phyloP scores from a whole-genome alignment of 2,888 invertebrate species.

The Oeneis ivallda region DNA sequence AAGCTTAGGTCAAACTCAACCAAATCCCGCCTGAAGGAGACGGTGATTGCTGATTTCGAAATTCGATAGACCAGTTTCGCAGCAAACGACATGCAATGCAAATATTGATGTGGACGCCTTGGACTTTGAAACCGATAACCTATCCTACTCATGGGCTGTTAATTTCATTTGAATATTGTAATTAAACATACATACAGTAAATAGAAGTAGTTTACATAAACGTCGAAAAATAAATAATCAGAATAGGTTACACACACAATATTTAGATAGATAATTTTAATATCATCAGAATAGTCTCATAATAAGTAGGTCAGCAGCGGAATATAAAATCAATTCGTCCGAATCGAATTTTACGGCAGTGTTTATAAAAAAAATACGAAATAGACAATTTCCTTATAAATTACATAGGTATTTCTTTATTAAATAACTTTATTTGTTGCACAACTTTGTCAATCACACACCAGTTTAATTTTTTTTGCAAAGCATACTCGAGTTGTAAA shows the following conservation, averaged over 20 bases:
- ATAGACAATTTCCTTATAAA: constrained; percentile 8
- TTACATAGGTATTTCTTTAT: not conserved
- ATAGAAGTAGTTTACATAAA: not conserved
- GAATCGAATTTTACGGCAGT: constrained; percentile 15
- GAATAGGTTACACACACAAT: not conserved
- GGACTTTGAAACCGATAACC: too few relatives aligned
- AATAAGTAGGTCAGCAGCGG: too few relatives aligned
- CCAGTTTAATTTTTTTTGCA: not conserved
- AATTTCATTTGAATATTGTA: constrained; percentile 9
- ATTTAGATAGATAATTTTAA: too few relatives aligned
- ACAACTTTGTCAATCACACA: constrained; percentile 16
- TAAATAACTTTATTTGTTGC: not conserved
- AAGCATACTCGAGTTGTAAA: not conserved
- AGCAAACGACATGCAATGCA: too few relatives aligned
- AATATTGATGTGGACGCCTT: too few relatives aligned
- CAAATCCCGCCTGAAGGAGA: too few relatives aligned
- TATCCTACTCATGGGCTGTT: too few relatives aligned
- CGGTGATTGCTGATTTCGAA: too few relatives aligned
- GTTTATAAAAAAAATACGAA: constrained; percentile 4
- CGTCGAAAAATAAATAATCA: not conserved
- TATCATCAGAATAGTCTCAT: not conserved
- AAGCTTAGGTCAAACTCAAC: too few relatives aligned
- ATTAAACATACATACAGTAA: not conserved
- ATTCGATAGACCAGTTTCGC: too few relatives aligned
- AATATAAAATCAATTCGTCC: not conserved